Percentiles rank a stretch among this genome's conserved stretches.
These are phyloP conservation scores for Meiosimyza decipiens DNA, from an alignment of 2,888 invertebrate species.

Conservation along the genomic window DNA sequence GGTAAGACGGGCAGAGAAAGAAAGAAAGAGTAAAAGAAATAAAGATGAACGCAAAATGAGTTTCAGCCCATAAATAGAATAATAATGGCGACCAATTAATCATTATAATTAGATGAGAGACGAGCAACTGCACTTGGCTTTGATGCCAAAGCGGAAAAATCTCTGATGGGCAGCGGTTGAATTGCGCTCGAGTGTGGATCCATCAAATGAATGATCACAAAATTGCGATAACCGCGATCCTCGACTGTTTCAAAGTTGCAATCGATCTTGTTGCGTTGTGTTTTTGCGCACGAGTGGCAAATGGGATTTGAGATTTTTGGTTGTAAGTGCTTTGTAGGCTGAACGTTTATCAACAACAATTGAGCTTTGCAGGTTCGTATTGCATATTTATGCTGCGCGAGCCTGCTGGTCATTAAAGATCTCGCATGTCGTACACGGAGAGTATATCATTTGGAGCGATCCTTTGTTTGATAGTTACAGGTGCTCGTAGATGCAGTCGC, in stretches of 20 bases:
- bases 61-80: slow-evolving; percentile 54
- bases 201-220: slow-evolving; percentile 46
- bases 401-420: neutral
- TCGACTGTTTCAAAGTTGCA: slow-evolving; percentile 42
- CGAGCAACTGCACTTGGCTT: slow-evolving; percentile 1
- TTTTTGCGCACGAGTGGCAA: slow-evolving; percentile 16
- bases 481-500: slow-evolving; percentile 48
- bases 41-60: slow-evolving; percentile 20
- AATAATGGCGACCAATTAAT: slow-evolving; percentile 58
- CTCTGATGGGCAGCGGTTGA: neutral
- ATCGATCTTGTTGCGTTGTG: slow-evolving; percentile 45
- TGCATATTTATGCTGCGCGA: neutral
- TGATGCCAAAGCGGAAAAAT: slow-evolving; percentile 35
- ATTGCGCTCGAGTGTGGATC: slow-evolving; percentile 10
- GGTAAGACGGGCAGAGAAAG: neutral
- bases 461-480: neutral
- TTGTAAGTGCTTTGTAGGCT: neutral
- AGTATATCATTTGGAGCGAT: slow-evolving; percentile 2
- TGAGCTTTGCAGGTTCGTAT: neutral
- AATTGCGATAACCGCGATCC: slow-evolving; percentile 43
- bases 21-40: neutral
- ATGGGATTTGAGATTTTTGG: neutral
- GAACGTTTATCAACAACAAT: neutral
- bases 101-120: slow-evolving; percentile 53
- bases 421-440: neutral